Base-by-base conservation (phyloP, 2,797 vertebrate species). In the Moxostoma hubbsi region DNA sequence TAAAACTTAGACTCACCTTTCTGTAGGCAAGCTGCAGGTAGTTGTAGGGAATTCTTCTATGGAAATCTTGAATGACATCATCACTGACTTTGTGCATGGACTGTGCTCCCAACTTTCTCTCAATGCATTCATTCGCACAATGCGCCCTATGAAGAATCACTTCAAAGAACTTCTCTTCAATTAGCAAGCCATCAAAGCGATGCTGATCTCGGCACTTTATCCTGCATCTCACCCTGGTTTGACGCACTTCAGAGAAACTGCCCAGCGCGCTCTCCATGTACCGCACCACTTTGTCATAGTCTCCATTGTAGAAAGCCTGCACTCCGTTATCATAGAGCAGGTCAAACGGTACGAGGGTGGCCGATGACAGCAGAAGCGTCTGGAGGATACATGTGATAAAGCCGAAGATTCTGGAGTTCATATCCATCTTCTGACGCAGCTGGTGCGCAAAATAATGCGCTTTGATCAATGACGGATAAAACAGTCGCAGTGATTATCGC, bases 1-100 rank as follows among this genome's bases (percentile, higher is more conserved):
- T 12, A 45, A 64, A 12, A 55, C 51, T 0, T 13, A 24, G 16
- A 78, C 67, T 82, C 93, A 98, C 97, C 96, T 98, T 97, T 86
- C 94, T 90, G 93, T 99, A 98, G 0, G 96, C 96, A 57, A 96
- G 90, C 87, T 98, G 97, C 5, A 98, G 94, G 87, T 95, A 98
- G 93, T 96, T 97, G 94, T 98, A 99, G 36, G 97, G 97, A 86
- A 95, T 95, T 84, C 98, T 92, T 89, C 96, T 92, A 84, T 94
- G 86, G 90, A 98, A 99, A 81, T 98, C 97, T 50, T 96, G 94
- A 68, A 92, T 88, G 69, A 98, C 94, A 83, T 98, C 97, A 79
- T 96, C 95, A 69, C 93, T 94, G 84, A 93, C 92, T 86, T 88
- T 92, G 83, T 97, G 96, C 62, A 93, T 15, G 50, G 96, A 95